Evolutionary conservation across 2,113 vertebrate genomes (phyloP), one percentile per base, ranked within the genome.

Genomic region (Recurvirostra avosetta): DNA sequence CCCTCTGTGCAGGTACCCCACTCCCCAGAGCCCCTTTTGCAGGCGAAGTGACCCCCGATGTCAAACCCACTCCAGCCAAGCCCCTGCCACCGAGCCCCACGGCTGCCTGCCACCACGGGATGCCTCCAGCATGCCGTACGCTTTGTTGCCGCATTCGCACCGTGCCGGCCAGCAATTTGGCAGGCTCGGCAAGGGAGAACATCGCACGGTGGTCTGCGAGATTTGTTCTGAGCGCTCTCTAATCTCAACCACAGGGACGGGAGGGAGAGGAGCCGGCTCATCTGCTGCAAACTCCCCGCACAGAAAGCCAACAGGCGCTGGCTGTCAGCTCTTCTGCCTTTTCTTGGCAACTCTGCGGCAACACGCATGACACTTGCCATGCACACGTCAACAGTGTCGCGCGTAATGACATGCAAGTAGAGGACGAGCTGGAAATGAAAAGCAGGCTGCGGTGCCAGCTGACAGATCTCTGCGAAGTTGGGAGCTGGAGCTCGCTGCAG

Each of bases 361-460:
- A 65, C n/a, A 72, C 4, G 63, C 79, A 43, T 58, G 84, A 78
- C 61, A 70, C 96, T 94, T 68, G 95, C 97, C 95, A 92, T 36
- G 87, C 86, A 72, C 68, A 88, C 70, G 88, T 92, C 95, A 91
- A 55, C 92, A 70, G 81, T 50, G 73, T 75, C 88, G 47, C 30
- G 26, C 49, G n/a, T 78, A 72, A 90, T 52, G 93, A 91, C 86
- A 91, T 21, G 71, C 89, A 62, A 82, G 90, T 91, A 94, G 81
- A 66, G 94, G 86, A 86, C 77, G 78, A 47, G 93, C 86, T 96
- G 83, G 86, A 59, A 81, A 83, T 13, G 88, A 83, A 66, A 59
- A 94, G 91, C 89, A 88, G 91, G 68, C 88, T 15, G 67, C 32
- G 84, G 77, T 94, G 96, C 94, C 92, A 90, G 93, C 89, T 96